Evolutionary conservation across 2,113 vertebrate genomes (phyloP), one percentile per base, ranked within the genome.

Genomic region (Elanus axillaris): DNA sequence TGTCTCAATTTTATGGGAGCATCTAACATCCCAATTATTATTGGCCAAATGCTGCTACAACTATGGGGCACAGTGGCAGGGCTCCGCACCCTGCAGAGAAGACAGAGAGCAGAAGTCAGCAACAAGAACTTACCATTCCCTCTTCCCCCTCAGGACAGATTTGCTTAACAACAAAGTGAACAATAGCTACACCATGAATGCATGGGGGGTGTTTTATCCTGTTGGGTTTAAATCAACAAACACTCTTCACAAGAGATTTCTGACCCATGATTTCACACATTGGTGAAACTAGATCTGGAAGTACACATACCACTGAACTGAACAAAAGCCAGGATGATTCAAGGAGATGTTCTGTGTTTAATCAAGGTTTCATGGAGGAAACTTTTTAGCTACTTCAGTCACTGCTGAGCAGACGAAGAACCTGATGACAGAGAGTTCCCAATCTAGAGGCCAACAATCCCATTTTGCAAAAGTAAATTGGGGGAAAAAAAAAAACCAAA

Each of bases 401-500:
- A 64, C 36, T 29, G 40, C 56, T 63, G 23, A 87, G 56, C 82
- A 75, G 73, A 86, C 4, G 29, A n/a, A 89, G 59, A 86, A 84
- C 40, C 20, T 40, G 31, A 76, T 52, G 64, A 34, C 18, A 92
- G 23, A 55, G 7, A 84, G 50, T 38, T 85, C 40, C n/a, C 62
- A 81, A 1, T n/a, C 68, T 29, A 81, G 27, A 77, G 11, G 50
- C 19, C 6, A 22, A 56, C 26, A 80, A 74, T 36, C 3, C 16
- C 31, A 36, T 52, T 87, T 77, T 59, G 25, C 36, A 75, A 20
- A 93, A 91, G 40, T 47, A 67, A 89, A 53, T 7, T 0, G 16
- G 7, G 7, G 10, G 21, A 20, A 47, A 88, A 52, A 31, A 19
- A 27, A 34, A 2, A 0, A 22, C 25, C 56, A 56, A 36, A 0